Conservation (phyloP, 2,888 invertebrate genomes). For the Mamestra brassicae region DNA sequence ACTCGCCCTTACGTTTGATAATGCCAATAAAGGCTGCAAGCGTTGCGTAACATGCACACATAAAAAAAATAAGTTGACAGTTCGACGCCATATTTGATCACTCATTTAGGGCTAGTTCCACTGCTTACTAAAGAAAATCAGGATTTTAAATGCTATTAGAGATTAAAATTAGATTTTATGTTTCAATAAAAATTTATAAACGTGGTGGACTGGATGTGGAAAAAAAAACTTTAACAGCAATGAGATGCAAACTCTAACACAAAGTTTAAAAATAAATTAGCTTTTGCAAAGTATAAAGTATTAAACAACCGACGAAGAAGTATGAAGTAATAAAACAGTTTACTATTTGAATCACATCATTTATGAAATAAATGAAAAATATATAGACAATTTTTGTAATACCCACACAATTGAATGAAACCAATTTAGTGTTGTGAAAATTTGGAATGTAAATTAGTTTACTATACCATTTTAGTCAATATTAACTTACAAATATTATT, state of each 20-base stretch:
- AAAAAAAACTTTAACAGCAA: neutral
- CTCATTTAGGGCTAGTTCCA: constrained; percentile 35
- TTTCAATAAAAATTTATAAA: constrained; percentile 8
- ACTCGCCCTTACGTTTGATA: constrained; percentile 25
- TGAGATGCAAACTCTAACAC: too few species aligned
- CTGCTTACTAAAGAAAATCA: neutral
- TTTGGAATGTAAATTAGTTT: constrained; percentile 23
- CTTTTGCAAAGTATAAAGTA: neutral
- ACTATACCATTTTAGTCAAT: too few species aligned
- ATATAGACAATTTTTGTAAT: neutral
- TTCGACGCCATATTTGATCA: constrained; percentile 46
- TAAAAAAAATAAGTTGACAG: constrained; percentile 46
- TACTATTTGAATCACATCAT: neutral
- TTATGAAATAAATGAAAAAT: neutral
- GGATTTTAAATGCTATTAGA: constrained; percentile 14
- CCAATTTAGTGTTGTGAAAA: constrained; percentile 24
- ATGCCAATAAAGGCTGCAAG: constrained; percentile 26
- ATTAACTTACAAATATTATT: neutral
- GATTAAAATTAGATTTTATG: constrained; percentile 6
- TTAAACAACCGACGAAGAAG: neutral
- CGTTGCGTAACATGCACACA: constrained; percentile 30
- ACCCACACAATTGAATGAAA: neutral
- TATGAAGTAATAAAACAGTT: neutral
- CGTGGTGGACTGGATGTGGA: too few species aligned
- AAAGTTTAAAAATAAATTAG: neutral